phyloP scores from a whole-genome alignment of 2,113 vertebrate genomes.

The Corythoichthys intestinalis region DNA sequence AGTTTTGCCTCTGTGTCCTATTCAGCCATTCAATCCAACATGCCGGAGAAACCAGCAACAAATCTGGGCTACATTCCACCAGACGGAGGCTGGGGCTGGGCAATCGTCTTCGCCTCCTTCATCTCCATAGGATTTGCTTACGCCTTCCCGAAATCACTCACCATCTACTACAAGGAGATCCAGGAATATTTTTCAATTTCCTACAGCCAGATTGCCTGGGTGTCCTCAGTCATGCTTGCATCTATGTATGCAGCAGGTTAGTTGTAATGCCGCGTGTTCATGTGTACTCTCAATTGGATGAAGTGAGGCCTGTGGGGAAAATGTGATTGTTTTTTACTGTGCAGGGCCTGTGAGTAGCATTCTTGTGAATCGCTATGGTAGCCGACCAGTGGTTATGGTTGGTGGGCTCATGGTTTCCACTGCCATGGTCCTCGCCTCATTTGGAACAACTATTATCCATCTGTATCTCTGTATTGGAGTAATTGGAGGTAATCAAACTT shows the following conservation, averaged over 20 bases:
- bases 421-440: constrained; percentile 75
- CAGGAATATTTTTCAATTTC: constrained; percentile 82
- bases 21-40: constrained; percentile 40
- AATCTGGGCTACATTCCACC: constrained; percentile 69
- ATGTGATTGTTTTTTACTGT: constrained; percentile 7
- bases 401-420: constrained; percentile 73
- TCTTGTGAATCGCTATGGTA: constrained; percentile 78
- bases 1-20: constrained; percentile 25
- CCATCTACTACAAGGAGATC: constrained; percentile 84
- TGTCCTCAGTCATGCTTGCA: constrained; percentile 80
- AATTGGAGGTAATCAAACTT: constrained; percentile 71
- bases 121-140: constrained; percentile 80
- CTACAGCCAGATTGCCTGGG: constrained; percentile 77
- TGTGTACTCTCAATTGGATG: neutral
- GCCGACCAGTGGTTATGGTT: constrained; percentile 77
- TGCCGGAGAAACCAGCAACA: constrained; percentile 52
- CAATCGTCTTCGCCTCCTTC: constrained; percentile 71
- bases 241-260: constrained; percentile 78
- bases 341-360: constrained; percentile 79
- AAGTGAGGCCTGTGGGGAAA: neutral
- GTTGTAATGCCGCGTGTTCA: constrained; percentile 24
- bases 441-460: constrained; percentile 77
- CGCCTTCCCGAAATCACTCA: constrained; percentile 80
- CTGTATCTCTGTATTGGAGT: constrained; percentile 79
- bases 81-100: constrained; percentile 80